These are phyloP conservation scores for Betta splendens DNA, from an alignment of 2,797 vertebrate species.

Conservation along the genomic window DNA sequence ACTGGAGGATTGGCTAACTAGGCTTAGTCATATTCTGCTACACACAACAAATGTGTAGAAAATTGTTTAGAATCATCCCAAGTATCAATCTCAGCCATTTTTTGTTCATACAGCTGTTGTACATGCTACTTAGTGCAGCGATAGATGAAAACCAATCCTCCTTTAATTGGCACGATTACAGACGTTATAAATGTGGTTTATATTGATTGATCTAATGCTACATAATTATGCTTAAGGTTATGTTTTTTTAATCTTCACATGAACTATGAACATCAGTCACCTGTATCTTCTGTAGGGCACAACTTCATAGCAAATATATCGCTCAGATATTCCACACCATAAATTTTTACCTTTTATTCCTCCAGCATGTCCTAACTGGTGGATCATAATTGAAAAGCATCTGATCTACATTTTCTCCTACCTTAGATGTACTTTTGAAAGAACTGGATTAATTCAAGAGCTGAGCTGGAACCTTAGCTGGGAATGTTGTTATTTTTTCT, in stretches of 20 bases:
- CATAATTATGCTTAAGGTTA: not conserved
- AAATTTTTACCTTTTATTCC: slow-evolving; percentile 5
- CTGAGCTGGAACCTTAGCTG: not conserved
- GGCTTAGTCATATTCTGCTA: too few species aligned
- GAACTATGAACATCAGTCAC: not conserved
- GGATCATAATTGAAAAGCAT: slow-evolving; percentile 20
- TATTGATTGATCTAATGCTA: not conserved
- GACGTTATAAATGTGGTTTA: too few species aligned
- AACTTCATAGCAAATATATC: slow-evolving; percentile 6
- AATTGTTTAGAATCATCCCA: not conserved
- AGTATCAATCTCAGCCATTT: not conserved
- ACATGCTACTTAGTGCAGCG: too few species aligned
- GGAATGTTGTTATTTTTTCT: slow-evolving; percentile 42
- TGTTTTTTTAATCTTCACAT: not conserved
- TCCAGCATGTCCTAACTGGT: slow-evolving; percentile 20
- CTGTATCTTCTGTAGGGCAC: slow-evolving; percentile 1
- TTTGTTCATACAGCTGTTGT: too few species aligned
- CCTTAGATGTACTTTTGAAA: slow-evolving; percentile 25
- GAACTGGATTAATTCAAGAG: slow-evolving; percentile 11
- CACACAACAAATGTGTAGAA: too few species aligned
- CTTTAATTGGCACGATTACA: too few species aligned
- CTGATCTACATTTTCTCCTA: slow-evolving; percentile 26
- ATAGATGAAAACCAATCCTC: not conserved
- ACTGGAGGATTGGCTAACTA: too few species aligned
- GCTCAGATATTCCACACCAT: not conserved